Percentiles rank a stretch among this genome's conserved stretches.
Evolutionary conservation across 37 sponge, comb jelly and placozoan species (phyloP).

Genomic region (Oscarella lobularis): DNA sequence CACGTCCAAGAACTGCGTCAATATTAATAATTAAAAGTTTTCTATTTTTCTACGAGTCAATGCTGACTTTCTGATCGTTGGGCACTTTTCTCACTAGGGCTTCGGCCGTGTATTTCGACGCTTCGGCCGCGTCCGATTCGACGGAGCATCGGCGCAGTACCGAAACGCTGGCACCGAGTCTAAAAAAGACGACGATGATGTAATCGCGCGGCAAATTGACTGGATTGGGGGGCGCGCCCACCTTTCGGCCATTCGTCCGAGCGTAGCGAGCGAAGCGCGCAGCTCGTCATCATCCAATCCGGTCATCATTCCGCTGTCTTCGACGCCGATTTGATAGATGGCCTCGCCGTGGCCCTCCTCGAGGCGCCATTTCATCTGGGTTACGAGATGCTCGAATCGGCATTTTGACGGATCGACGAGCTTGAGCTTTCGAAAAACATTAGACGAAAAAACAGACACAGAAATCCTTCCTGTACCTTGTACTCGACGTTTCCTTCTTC

Average conservation of each 20-base stretch:
- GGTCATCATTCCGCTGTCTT: constrained; percentile 62
- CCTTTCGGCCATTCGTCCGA: constrained; percentile 86
- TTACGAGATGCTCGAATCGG: constrained; percentile 88
- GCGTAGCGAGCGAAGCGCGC: constrained; percentile 64
- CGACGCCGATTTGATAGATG: constrained; percentile 96
- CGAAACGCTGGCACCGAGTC: not conserved
- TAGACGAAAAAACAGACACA: not conserved
- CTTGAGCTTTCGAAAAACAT: constrained; percentile 46
- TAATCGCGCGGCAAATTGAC: too few relatives aligned
- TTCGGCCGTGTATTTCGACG: constrained; percentile 18
- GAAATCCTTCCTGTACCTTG: too few relatives aligned
- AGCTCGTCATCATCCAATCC: constrained; percentile 71
- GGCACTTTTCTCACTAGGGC: constrained; percentile 80
- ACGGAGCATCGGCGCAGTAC: not conserved
- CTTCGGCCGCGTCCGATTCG: not conserved
- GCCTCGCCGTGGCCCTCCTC: constrained; percentile 97
- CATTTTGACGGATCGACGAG: constrained; percentile 66
- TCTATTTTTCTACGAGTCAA: not conserved
- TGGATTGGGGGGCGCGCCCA: too few relatives aligned
- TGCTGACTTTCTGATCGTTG: constrained; percentile 56
- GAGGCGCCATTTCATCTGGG: constrained; percentile 99
- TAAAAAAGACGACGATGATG: too few relatives aligned
- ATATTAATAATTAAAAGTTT: not conserved
- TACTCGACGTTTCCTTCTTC: too few relatives aligned
- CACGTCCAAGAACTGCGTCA: constrained; percentile 69